These are phyloP conservation scores for Noctua pronuba DNA, from an alignment of 2,888 invertebrate species.

Conservation along the genomic window DNA sequence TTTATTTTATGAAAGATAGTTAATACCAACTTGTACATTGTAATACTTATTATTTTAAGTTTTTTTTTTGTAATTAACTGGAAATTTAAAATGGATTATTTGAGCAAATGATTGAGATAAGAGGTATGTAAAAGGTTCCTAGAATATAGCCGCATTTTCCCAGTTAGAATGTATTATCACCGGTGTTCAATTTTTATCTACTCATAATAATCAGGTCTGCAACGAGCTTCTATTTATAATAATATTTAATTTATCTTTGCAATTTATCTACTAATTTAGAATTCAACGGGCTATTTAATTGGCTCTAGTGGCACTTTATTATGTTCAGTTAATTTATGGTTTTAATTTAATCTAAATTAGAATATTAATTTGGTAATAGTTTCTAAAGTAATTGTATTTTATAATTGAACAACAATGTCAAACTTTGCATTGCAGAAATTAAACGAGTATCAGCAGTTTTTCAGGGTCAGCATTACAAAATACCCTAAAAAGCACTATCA, in stretches of 20 bases:
- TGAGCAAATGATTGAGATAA: neutral
- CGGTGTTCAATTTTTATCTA: neutral
- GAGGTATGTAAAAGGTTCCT: neutral
- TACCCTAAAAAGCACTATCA: rapidly evolving
- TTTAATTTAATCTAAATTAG: slow-evolving; percentile 24
- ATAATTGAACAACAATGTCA: neutral
- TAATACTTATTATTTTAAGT: no score
- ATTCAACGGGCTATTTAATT: slow-evolving; percentile 34
- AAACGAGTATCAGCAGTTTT: neutral
- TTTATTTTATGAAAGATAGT: no score
- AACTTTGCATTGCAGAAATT: neutral
- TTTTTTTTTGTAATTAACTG: no score
- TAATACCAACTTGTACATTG: no score
- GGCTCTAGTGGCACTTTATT: slow-evolving; percentile 42
- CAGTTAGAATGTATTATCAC: neutral
- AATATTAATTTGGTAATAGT: slow-evolving; percentile 12
- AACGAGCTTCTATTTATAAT: slow-evolving; percentile 6
- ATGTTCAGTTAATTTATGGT: slow-evolving; percentile 36
- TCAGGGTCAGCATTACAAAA: neutral
- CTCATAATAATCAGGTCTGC: neutral
- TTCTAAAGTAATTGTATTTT: slow-evolving; percentile 2
- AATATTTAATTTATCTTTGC: slow-evolving; percentile 33
- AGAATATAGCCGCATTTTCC: neutral
- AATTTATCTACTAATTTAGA: slow-evolving; percentile 44
- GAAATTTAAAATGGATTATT: no score